These are phyloP conservation scores for Cataglyphis livida DNA, from an alignment of 2,888 invertebrate species.

Conservation along the genomic window DNA sequence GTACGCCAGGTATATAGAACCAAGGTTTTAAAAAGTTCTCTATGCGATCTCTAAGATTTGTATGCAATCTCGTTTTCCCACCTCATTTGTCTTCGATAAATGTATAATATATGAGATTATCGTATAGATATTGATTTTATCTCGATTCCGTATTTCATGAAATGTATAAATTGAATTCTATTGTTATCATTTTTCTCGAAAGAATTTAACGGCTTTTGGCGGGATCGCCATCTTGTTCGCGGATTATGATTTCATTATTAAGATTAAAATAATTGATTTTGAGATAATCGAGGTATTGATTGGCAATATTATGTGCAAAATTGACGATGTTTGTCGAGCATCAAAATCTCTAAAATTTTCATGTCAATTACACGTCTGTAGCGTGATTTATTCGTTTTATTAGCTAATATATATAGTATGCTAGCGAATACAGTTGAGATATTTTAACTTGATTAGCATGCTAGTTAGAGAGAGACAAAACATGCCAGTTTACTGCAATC, in stretches of 20 bases:
- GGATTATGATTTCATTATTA: not conserved
- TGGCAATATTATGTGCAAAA: not conserved
- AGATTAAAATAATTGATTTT: not conserved
- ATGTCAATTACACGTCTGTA: not conserved
- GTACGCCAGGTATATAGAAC: not conserved
- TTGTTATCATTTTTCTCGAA: not conserved
- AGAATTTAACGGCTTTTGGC: not conserved
- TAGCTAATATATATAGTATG: too few species aligned
- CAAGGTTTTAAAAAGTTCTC: not conserved
- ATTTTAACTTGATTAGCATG: too few species aligned
- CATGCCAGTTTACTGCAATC: too few species aligned
- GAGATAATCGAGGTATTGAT: not conserved
- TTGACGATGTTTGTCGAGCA: not conserved
- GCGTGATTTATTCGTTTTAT: too few species aligned
- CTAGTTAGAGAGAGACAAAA: too few species aligned
- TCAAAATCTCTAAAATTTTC: not conserved
- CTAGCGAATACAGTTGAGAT: too few species aligned
- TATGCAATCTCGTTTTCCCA: not conserved
- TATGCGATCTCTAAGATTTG: not conserved
- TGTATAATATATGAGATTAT: not conserved
- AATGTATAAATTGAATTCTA: not conserved
- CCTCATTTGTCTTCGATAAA: not conserved
- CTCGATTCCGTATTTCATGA: not conserved
- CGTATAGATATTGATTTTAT: not conserved
- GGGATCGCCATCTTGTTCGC: not conserved